Evolutionary conservation across 2,113 vertebrate genomes (phyloP).

Genomic region (Urocolius indicus): DNA sequence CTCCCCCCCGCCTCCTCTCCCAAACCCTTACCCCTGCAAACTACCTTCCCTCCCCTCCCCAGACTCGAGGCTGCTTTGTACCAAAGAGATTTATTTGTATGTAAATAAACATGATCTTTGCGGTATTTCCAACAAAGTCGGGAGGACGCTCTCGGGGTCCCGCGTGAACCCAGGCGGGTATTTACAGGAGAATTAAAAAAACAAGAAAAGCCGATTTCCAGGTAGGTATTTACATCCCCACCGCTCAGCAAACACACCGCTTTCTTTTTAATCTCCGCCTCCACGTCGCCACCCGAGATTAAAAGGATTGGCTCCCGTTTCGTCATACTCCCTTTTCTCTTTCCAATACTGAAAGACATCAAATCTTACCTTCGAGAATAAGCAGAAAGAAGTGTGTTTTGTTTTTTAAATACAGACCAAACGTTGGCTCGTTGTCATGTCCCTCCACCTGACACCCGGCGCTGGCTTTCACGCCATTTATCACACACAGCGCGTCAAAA

Average conservation of each 20-base stretch:
- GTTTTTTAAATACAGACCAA: too few relatives aligned
- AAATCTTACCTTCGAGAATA: neutral
- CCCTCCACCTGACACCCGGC: neutral
- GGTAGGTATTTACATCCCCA: conserved; percentile 15
- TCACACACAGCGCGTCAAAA: neutral
- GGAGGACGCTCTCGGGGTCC: conserved; percentile 8
- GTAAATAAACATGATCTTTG: conserved; percentile 71
- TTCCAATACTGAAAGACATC: conserved; percentile 56
- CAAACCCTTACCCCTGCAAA: too few relatives aligned
- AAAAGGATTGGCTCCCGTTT: conserved; percentile 43
- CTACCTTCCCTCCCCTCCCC: accelerated
- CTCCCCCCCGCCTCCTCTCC: accelerated
- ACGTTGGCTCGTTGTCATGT: neutral
- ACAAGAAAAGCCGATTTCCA: conserved; percentile 51
- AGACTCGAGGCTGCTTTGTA: neutral
- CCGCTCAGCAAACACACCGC: conserved; percentile 27
- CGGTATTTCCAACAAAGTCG: conserved; percentile 3
- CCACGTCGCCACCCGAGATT: conserved; percentile 34
- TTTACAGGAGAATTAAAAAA: too few relatives aligned
- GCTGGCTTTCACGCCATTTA: neutral
- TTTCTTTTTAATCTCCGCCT: conserved; percentile 60
- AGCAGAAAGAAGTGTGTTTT: conserved; percentile 52
- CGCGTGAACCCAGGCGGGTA: too few relatives aligned
- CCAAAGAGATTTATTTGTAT: conserved; percentile 77
- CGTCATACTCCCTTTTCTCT: neutral